Conservation (phyloP, 2,797 vertebrate species). For the Pangasius krempfi region DNA sequence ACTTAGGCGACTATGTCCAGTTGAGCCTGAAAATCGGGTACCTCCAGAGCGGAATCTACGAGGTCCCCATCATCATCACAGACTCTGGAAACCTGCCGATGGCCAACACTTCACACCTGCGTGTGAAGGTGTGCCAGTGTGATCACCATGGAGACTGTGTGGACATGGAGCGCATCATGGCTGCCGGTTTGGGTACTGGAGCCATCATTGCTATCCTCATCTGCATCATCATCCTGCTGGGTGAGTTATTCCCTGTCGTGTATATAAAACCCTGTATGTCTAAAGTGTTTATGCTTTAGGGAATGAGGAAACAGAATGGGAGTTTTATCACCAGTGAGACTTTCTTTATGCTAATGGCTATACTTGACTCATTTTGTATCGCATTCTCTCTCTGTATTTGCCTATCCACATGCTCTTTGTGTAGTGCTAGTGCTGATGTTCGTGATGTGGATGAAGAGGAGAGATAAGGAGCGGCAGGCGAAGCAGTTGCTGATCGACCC, state of each 20-base stretch:
- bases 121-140: constrained; percentile 94
- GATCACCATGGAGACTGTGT: constrained; percentile 95
- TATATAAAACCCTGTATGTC: background rate
- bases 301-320: background rate
- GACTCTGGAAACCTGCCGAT: constrained; percentile 95
- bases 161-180: constrained; percentile 89
- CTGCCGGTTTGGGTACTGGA: constrained; percentile 89
- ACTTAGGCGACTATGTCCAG: constrained; percentile 87
- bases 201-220: constrained; percentile 96
- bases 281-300: constrained; percentile 22
- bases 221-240: constrained; percentile 93
- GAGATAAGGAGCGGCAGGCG: constrained; percentile 87
- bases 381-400: constrained; percentile 6
- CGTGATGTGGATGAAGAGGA: constrained; percentile 89
- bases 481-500: constrained; percentile 89
- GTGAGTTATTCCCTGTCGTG: constrained; percentile 70
- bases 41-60: constrained; percentile 89
- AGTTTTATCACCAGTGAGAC: constrained; percentile 39
- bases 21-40: constrained; percentile 86
- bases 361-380: constrained; percentile 30
- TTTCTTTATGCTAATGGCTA: constrained; percentile 32
- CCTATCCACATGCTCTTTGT: background rate
- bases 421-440: constrained; percentile 87
- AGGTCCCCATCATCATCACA: constrained; percentile 92
- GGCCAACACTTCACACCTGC: constrained; percentile 88